Evolutionary conservation across 2,113 vertebrate genomes (phyloP), one percentile per base, ranked within the genome.

Genomic region (Pogonocichla stellata): DNA sequence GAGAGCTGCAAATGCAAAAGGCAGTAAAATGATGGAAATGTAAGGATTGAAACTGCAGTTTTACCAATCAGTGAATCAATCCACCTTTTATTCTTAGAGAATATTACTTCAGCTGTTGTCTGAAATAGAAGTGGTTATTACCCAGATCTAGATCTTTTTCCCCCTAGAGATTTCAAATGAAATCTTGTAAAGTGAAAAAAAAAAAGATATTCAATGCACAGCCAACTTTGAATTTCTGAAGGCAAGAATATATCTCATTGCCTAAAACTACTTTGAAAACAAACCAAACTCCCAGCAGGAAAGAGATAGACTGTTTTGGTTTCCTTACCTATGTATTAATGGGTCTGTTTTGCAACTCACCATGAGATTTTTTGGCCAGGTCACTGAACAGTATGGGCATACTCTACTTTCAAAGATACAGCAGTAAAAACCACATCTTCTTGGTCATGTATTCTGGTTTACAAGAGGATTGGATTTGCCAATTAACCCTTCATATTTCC

Each of bases 141-240:
- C 16, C 9, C 8, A 26, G 19, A 29, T 34, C 20, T 51, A 60
- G 25, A 62, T 78, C 9, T 48, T 58, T 69, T 28, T 4, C 9
- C n/a, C 47, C 6, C 62, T 62, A 53, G 10, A 10, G 64, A 74
- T 83, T 90, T 22, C 43, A 66, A 86, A 71, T 34, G 15, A 40
- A 54, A 8, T 50, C 23, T 78, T 84, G 9, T 8, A 65, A 70
- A 36, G 5, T 72, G 7, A 51, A 38, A 86, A 24, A 50, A 40
- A 56, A 79, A 8, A 80, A n/a, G 6, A 24, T 82, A 47, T 65
- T 90, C 57, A 31, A 29, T 51, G 19, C 69, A 45, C 10, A 91
- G 23, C 38, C 80, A 65, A 15, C 19, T 31, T 79, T 73, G 67
- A 93, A 88, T 88, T 93, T 96, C 95, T 94, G 82, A 94, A 96